Percentiles rank a stretch among this genome's conserved stretches.
Evolutionary conservation across 1,140 invertebrate species (phyloP).

Genomic region (Tetramorium alpestre): DNA sequence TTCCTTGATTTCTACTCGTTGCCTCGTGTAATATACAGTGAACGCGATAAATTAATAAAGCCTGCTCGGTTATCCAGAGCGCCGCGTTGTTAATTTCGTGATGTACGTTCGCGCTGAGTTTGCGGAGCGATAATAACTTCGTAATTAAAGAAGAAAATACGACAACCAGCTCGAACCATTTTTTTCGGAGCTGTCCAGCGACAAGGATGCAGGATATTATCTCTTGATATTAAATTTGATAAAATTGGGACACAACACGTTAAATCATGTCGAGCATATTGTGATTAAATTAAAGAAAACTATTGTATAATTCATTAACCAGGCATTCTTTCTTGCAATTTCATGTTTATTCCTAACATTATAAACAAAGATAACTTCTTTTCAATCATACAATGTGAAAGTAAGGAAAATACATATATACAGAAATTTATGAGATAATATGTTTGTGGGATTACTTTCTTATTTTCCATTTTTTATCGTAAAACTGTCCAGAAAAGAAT

Average conservation of each 20-base stretch:
- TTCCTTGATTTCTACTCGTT: conserved; percentile 53
- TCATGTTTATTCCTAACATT: neutral
- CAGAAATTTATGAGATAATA: neutral
- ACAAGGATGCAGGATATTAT: conserved; percentile 23
- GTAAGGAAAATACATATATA: neutral
- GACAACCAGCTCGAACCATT: conserved; percentile 20
- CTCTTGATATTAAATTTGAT: conserved; percentile 3
- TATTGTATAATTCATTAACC: neutral
- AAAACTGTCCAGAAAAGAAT: neutral
- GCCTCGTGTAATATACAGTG: conserved; percentile 70
- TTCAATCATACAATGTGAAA: neutral
- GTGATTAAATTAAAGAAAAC: neutral
- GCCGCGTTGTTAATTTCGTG: conserved; percentile 64
- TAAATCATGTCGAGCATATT: conserved; percentile 1
- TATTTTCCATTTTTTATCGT: neutral
- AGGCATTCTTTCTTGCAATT: neutral
- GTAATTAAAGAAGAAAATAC: conserved; percentile 79
- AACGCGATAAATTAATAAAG: conserved; percentile 83
- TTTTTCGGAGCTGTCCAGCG: conserved; percentile 1
- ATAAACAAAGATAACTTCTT: neutral
- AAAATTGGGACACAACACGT: neutral
- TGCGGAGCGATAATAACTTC: conserved; percentile 70
- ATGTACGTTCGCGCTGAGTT: conserved; percentile 61
- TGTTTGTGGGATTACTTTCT: neutral
- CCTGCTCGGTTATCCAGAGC: conserved; percentile 56